These are phyloP conservation scores for Brachyhypopomus occidentalis DNA, from an alignment of 2,113 vertebrate species.

Conservation along the genomic window DNA sequence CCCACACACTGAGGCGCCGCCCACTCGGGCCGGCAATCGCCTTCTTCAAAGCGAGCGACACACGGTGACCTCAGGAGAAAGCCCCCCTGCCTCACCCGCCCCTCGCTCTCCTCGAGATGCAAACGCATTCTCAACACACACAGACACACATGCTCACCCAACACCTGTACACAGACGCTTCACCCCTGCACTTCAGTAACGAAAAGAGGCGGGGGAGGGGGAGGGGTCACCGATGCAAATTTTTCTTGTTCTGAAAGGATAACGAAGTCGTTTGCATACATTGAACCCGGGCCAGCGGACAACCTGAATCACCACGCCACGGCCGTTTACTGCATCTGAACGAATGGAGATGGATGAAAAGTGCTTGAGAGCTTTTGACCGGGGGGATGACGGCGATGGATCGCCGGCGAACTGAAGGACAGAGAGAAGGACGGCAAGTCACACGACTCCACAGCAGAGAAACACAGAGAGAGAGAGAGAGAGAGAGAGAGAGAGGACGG, in stretches of 20 bases:
- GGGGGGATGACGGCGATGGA: constrained; percentile 52
- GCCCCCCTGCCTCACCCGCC: too few relatives aligned
- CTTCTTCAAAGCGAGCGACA: not conserved
- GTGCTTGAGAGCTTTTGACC: constrained; percentile 74
- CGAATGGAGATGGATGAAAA: constrained; percentile 73
- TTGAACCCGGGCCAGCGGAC: constrained; percentile 72
- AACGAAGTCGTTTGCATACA: constrained; percentile 75
- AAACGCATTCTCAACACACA: constrained; percentile 39
- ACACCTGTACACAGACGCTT: constrained; percentile 53
- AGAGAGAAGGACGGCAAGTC: constrained; percentile 48
- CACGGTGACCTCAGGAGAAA: too few relatives aligned
- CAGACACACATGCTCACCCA: constrained; percentile 33
- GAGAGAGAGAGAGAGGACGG: constrained; percentile 10
- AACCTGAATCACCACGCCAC: constrained; percentile 63
- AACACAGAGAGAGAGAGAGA: constrained; percentile 40
- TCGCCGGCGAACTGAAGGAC: constrained; percentile 59
- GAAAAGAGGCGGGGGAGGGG: constrained; percentile 60
- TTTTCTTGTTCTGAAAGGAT: constrained; percentile 60
- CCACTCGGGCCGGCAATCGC: constrained; percentile 35
- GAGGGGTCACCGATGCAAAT: constrained; percentile 56
- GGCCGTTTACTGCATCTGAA: constrained; percentile 68
- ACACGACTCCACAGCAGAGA: constrained; percentile 50
- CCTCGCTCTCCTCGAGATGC: constrained; percentile 26
- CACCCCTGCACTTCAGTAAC: constrained; percentile 66
- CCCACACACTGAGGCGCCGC: constrained; percentile 45